phyloP scores from a whole-genome alignment of 30 jellyfish, hydroid and myxozoan genomes.

The Turritopsis rubra region DNA sequence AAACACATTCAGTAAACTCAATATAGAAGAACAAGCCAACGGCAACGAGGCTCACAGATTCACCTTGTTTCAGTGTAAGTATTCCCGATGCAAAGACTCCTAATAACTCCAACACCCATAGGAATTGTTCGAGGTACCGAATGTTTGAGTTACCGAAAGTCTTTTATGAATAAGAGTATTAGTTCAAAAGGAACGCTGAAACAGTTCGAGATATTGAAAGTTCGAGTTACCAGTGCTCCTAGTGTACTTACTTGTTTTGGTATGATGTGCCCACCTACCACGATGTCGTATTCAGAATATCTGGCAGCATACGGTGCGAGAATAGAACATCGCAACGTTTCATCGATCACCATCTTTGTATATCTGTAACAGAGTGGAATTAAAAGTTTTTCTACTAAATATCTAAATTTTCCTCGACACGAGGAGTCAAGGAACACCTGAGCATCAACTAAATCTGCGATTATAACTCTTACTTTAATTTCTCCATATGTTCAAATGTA shows the following conservation, averaged over 20 bases:
- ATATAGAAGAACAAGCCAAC: background rate
- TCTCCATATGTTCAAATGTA: slow-evolving; percentile 37
- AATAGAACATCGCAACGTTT: slow-evolving; percentile 51
- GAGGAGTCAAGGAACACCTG: too few relatives aligned
- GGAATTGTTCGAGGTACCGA: too few relatives aligned
- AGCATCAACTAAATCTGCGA: too few relatives aligned
- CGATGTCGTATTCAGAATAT: slow-evolving; percentile 62
- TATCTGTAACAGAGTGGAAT: slow-evolving; percentile 31
- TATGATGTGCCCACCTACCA: slow-evolving; percentile 69
- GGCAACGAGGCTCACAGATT: background rate
- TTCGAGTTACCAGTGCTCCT: background rate
- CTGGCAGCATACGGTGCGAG: slow-evolving; percentile 86
- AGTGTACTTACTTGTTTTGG: slow-evolving; percentile 53
- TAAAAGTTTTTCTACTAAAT: background rate
- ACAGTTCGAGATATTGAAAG: too few relatives aligned
- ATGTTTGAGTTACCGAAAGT: too few relatives aligned
- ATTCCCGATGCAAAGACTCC: too few relatives aligned
- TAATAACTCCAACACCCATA: too few relatives aligned
- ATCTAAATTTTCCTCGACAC: too few relatives aligned
- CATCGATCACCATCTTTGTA: slow-evolving; percentile 64
- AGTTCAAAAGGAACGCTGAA: too few relatives aligned
- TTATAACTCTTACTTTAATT: slow-evolving; percentile 27
- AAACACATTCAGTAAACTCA: background rate
- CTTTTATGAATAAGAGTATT: too few relatives aligned
- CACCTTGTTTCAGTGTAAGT: background rate